Evolutionary conservation across 1,140 invertebrate species (phyloP), one percentile per base, ranked within the genome.

Genomic region (Heliconius melpomene): DNA sequence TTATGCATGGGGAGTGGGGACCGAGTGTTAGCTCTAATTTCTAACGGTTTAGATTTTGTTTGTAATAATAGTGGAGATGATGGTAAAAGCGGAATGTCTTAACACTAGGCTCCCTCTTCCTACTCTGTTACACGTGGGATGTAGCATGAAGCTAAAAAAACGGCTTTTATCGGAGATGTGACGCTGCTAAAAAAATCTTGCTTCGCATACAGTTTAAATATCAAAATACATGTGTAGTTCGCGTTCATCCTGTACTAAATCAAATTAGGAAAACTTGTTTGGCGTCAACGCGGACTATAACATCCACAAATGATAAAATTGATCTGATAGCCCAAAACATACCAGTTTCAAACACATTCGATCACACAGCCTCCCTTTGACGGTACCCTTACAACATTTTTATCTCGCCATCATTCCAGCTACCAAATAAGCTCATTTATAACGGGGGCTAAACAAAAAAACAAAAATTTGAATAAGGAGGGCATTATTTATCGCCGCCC

Each of bases 381-480:
- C 74, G 46, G 66, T 38, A 70, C 78, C 78, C 73, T 70, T 78
- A 79, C 76, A 83, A 83, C 82, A 82, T 86, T 89, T 91, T 91
- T 93, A 91, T 88, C 89, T 84, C 87, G 90, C 88, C 92, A 93
- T 92, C 91, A 89, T 92, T 90, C 90, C 88, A 86, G 81, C 85
- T 91, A 88, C 90, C 91, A 94, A 94, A 94, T 94, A 94, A 94
- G 91, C 93, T 94, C 91, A 94, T 94, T 94, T 93, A 94, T 94
- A 91, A 94, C 91, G 87, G 87, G 88, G 89, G 90, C 87, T 90
- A 90, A 93, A 93, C 91, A 93, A 94, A 94, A 94, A 92, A 93
- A 90, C 91, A 91, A 92, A 94, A 93, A 94, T 92, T 94, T 94
- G 93, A 94, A 94, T 94, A 94, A 94, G 92, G 92, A 94, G 91